phyloP scores from a whole-genome alignment of 2,797 vertebrate species.

The Darevskia mixta region DNA sequence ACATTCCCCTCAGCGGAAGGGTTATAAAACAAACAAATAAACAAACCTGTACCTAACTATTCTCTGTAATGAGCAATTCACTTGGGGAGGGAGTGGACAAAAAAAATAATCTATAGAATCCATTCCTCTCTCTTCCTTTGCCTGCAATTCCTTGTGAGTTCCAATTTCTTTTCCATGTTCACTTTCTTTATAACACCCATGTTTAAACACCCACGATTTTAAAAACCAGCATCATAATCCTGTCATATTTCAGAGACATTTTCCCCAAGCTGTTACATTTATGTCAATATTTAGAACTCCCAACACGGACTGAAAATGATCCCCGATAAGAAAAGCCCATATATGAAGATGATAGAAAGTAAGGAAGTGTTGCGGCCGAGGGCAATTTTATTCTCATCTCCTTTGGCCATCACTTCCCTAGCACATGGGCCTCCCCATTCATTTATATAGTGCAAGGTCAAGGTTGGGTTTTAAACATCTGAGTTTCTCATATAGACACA shows the following conservation, averaged over 20 bases:
- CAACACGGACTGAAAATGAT: background rate
- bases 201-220: background rate
- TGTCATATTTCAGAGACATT: background rate
- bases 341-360: background rate
- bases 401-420: background rate
- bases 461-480: background rate
- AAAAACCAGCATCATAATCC: background rate
- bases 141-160: background rate
- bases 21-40: no score
- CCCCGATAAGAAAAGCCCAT: background rate
- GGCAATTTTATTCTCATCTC: background rate
- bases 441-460: conserved; percentile 10
- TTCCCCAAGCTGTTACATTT: background rate
- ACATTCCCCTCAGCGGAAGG: no score
- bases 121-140: background rate
- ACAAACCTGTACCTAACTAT: background rate
- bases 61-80: background rate
- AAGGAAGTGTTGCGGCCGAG: background rate
- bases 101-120: background rate
- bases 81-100: background rate
- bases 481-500: background rate
- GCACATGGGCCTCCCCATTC: background rate
- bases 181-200: background rate
- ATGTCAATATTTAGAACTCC: background rate
- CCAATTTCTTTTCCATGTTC: background rate